Percentiles rank a stretch among this genome's conserved stretches.
Conservation (phyloP, 2,797 vertebrate species). For the Hybognathus amarus region DNA sequence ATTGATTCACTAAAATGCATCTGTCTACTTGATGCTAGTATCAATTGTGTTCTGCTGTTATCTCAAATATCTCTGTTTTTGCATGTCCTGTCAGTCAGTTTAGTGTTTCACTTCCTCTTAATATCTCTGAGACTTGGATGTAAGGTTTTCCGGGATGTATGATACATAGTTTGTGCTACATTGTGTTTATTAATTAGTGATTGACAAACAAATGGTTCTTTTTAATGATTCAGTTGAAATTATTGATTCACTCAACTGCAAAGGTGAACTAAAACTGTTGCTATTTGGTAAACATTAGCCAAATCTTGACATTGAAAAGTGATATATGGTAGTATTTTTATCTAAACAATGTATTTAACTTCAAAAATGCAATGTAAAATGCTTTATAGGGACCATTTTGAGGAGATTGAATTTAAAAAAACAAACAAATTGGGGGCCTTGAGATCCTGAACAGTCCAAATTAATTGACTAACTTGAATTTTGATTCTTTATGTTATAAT, state of each 20-base stretch:
- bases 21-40: background rate
- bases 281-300: background rate
- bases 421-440: rapidly evolving
- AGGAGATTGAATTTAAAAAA: rapidly evolving
- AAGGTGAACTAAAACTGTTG: background rate
- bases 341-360: background rate
- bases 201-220: background rate
- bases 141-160: background rate
- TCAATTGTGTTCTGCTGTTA: background rate
- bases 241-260: background rate
- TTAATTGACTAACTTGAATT: background rate
- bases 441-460: background rate
- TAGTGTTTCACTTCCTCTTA: background rate
- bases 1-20: background rate
- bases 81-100: background rate
- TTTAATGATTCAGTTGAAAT: background rate
- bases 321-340: background rate
- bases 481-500: background rate
- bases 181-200: background rate
- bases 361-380: background rate
- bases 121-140: background rate
- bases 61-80: background rate
- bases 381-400: background rate
- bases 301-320: background rate
- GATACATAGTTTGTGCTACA: background rate